phyloP scores from a whole-genome alignment of 1,140 invertebrate genomes.

The Dendrolimus punctatus region DNA sequence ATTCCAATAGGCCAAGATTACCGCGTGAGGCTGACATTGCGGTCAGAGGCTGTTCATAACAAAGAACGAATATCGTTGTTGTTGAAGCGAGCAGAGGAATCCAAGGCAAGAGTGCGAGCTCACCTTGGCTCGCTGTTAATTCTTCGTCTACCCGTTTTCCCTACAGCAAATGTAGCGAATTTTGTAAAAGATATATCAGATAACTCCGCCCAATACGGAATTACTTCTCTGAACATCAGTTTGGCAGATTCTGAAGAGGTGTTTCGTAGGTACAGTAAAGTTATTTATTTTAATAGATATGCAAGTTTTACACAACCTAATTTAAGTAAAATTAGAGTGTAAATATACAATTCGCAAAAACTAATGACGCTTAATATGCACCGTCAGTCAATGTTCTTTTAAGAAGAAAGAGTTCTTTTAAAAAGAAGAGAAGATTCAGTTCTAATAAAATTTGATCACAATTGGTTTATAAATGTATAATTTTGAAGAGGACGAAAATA shows the following conservation, averaged over 20 bases:
- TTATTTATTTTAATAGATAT: too few species aligned
- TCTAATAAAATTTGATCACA: too few species aligned
- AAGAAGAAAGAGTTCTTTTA: too few species aligned
- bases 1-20: constrained; percentile 41
- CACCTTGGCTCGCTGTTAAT: constrained; percentile 49
- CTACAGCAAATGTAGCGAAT: constrained; percentile 29
- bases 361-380: too few species aligned
- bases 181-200: constrained; percentile 35
- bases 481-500: too few species aligned
- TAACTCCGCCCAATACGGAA: constrained; percentile 30
- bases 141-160: constrained; percentile 32
- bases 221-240: constrained; percentile 39
- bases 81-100: constrained; percentile 15
- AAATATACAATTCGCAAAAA: too few species aligned
- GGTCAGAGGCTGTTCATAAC: constrained; percentile 13
- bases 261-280: constrained; percentile 32
- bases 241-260: constrained; percentile 53
- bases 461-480: too few species aligned
- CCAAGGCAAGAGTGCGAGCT: constrained; percentile 36
- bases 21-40: constrained; percentile 36
- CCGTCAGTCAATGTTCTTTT: too few species aligned
- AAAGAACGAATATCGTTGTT: constrained; percentile 23
- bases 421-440: too few species aligned
- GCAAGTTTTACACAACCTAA: too few species aligned
- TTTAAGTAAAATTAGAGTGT: too few species aligned